These are phyloP conservation scores for Anser brachyrhynchus DNA, from an alignment of 2,113 vertebrate genomes.

Conservation along the genomic window DNA sequence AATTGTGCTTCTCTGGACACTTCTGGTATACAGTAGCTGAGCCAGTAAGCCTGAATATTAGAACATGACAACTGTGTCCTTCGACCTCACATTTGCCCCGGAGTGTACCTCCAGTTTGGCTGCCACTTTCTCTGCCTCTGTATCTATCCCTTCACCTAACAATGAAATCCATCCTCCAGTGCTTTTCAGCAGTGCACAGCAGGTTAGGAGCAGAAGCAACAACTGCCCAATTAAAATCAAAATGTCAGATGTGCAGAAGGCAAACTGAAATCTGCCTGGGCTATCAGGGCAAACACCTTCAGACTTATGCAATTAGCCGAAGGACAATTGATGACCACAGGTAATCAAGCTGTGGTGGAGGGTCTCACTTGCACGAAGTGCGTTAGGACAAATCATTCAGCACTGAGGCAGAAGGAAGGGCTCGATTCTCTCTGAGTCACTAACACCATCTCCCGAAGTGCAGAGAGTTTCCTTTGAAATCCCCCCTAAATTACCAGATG, in stretches of 20 bases:
- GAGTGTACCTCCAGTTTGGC: not conserved
- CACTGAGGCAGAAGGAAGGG: not conserved
- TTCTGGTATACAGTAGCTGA: not conserved
- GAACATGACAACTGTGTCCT: not conserved
- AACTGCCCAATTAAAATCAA: conserved; percentile 43
- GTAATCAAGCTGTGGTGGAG: not conserved
- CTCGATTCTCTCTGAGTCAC: not conserved
- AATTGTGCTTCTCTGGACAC: not conserved
- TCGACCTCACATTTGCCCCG: not conserved
- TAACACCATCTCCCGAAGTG: not conserved
- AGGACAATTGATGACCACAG: conserved; percentile 37
- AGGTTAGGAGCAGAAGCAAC: conserved; percentile 19
- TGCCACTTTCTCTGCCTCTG: not conserved
- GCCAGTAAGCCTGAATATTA: not conserved
- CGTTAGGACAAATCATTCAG: not conserved
- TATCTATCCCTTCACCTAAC: not conserved
- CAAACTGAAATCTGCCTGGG: conserved; percentile 2
- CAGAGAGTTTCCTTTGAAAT: not conserved
- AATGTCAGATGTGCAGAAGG: conserved; percentile 37
- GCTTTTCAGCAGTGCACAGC: conserved; percentile 31
- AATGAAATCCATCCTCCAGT: conserved; percentile 14
- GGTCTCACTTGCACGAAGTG: not conserved
- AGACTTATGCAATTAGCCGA: not conserved
- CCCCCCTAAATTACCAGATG: not conserved
- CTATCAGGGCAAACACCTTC: not conserved